These are phyloP conservation scores for Phrynocephalus forsythii DNA, from an alignment of 2,797 vertebrate species.

Conservation along the genomic window DNA sequence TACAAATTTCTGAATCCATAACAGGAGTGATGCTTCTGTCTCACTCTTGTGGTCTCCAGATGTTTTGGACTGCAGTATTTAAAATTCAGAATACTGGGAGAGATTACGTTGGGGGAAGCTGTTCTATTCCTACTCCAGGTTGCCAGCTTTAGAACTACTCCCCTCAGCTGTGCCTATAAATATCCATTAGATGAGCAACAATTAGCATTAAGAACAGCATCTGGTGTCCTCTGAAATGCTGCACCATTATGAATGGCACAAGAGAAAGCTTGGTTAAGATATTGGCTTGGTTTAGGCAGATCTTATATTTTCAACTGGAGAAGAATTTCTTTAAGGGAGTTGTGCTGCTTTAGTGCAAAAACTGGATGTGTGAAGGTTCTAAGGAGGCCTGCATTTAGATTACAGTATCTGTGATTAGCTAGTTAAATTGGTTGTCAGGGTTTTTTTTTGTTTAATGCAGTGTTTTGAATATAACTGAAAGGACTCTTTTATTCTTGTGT, in stretches of 20 bases:
- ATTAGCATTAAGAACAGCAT: background rate
- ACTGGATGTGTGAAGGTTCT: background rate
- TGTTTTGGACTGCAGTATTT: background rate
- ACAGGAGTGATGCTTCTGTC: background rate
- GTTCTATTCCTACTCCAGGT: background rate
- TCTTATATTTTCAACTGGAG: background rate
- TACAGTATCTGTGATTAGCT: background rate
- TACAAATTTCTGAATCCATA: background rate
- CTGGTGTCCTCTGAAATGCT: background rate
- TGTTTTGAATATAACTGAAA: constrained; percentile 49
- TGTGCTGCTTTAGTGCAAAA: background rate
- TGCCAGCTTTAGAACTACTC: background rate
- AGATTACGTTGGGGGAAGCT: background rate
- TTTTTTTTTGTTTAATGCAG: background rate
- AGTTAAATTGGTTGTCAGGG: background rate
- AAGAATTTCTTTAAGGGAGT: background rate
- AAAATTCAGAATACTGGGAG: background rate
- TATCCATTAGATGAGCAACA: background rate
- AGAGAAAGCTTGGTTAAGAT: background rate
- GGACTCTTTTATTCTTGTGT: constrained; percentile 49
- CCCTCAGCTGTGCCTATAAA: background rate
- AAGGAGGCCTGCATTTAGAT: background rate
- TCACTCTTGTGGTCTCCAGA: background rate
- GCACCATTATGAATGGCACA: background rate
- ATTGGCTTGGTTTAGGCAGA: background rate